These are phyloP conservation scores for Zophobas morio DNA, from an alignment of 1,140 invertebrate genomes.

Conservation along the genomic window DNA sequence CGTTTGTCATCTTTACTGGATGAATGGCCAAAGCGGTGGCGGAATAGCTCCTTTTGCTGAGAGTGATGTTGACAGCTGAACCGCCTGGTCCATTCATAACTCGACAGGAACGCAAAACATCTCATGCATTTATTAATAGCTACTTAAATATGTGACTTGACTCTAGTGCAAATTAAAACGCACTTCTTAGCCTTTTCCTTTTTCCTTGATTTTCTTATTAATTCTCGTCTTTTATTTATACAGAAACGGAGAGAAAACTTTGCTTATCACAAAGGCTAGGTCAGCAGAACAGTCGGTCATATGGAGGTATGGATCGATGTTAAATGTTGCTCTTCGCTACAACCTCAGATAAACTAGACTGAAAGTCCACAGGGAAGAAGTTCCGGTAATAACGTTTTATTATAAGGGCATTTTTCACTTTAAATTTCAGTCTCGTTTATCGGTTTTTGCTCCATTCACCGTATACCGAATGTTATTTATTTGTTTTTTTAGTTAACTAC, in stretches of 20 bases:
- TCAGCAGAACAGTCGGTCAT: constrained; percentile 66
- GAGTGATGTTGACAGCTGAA: constrained; percentile 38
- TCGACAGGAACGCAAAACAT: constrained; percentile 29
- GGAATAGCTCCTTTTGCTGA: constrained; percentile 6
- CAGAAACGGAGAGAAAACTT: constrained; percentile 67
- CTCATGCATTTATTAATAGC: constrained; percentile 36
- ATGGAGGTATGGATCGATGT: constrained; percentile 64
- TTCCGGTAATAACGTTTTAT: constrained; percentile 31
- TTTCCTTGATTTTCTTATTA: constrained; percentile 39
- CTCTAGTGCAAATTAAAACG: background rate
- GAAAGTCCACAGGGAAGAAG: constrained; percentile 21
- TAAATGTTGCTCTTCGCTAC: constrained; percentile 47
- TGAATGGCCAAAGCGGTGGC: constrained; percentile 27
- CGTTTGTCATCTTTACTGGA: constrained; percentile 34
- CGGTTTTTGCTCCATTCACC: constrained; percentile 30
- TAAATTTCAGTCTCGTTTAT: constrained; percentile 34
- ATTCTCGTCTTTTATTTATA: constrained; percentile 59
- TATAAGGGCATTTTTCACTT: constrained; percentile 35
- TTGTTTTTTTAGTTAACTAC: constrained; percentile 20
- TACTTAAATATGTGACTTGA: constrained; percentile 25
- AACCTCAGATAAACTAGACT: constrained; percentile 37
- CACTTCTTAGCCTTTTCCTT: constrained; percentile 6
- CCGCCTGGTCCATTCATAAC: constrained; percentile 33
- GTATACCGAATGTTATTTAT: constrained; percentile 16
- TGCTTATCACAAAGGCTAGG: constrained; percentile 68